Conservation (phyloP, 2,888 invertebrate genomes). For the Boloria euphrosyne region DNA sequence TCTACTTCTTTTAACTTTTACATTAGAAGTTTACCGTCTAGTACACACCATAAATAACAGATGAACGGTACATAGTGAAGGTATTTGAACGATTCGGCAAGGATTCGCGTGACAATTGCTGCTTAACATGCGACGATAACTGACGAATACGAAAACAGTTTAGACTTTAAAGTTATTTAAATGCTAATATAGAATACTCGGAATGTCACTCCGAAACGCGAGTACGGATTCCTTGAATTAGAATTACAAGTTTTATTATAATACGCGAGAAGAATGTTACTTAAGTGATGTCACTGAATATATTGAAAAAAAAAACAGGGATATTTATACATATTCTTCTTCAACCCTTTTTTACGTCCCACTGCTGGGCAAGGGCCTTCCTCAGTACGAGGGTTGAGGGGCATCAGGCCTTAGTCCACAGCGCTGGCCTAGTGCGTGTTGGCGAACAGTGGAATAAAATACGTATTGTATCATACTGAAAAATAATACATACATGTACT, state of each 20-base stretch:
- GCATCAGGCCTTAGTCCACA: too few relatives aligned
- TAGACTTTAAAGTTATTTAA: constrained; percentile 51
- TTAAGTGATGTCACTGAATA: neutral
- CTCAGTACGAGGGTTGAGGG: too few relatives aligned
- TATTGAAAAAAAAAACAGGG: too few relatives aligned
- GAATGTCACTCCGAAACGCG: constrained; percentile 30
- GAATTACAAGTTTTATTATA: neutral
- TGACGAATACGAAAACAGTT: constrained; percentile 57
- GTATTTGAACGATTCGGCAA: constrained; percentile 33
- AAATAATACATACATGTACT: too few relatives aligned
- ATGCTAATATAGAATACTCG: constrained; percentile 55
- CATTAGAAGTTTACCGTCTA: neutral
- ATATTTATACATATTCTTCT: too few relatives aligned
- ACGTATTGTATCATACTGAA: too few relatives aligned
- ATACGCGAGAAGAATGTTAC: neutral
- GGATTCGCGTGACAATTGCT: constrained; percentile 53
- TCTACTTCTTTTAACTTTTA: too few relatives aligned
- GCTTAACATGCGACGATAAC: constrained; percentile 53
- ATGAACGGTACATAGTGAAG: constrained; percentile 8
- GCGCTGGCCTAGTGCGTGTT: too few relatives aligned
- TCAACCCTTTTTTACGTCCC: too few relatives aligned
- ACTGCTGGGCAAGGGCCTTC: too few relatives aligned
- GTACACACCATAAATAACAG: neutral
- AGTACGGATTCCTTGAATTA: constrained; percentile 4
- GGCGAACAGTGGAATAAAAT: too few relatives aligned